Conservation (phyloP, 2,113 vertebrate species). For the Hylia prasina region DNA sequence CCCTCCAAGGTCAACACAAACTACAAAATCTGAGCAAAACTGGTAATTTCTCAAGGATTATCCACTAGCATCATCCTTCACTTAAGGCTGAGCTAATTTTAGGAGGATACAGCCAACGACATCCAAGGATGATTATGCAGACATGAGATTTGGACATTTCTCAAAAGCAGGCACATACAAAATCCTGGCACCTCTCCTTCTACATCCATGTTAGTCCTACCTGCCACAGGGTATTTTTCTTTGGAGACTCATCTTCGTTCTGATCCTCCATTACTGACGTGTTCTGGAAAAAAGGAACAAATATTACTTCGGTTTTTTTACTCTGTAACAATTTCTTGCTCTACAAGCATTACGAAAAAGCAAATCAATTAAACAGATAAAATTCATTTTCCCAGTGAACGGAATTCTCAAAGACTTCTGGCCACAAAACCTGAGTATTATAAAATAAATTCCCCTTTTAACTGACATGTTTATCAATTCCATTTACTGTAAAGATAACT, state of each 20-base stretch:
- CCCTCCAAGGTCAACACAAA: not conserved
- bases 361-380: not conserved
- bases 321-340: conserved; percentile 14
- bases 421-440: not conserved
- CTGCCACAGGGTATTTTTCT: conserved; percentile 96
- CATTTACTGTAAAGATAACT: conserved; percentile 54
- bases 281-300: conserved; percentile 75
- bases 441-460: conserved; percentile 33
- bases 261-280: conserved; percentile 96
- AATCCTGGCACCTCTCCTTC: not conserved
- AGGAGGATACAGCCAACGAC: not conserved
- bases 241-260: conserved; percentile 96
- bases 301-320: conserved; percentile 36
- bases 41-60: not conserved
- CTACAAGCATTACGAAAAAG: conserved; percentile 4
- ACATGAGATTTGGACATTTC: not conserved
- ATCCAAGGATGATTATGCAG: not conserved
- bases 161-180: not conserved
- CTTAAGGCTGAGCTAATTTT: not conserved
- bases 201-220: conserved; percentile 60
- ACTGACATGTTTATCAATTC: conserved; percentile 55
- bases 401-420: not conserved
- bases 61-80: not conserved
- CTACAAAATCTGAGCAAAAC: not conserved
- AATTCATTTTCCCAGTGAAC: conserved; percentile 1